These are phyloP conservation scores for Thripadectes ignobilis DNA, from an alignment of 2,797 vertebrate genomes.

Conservation along the genomic window DNA sequence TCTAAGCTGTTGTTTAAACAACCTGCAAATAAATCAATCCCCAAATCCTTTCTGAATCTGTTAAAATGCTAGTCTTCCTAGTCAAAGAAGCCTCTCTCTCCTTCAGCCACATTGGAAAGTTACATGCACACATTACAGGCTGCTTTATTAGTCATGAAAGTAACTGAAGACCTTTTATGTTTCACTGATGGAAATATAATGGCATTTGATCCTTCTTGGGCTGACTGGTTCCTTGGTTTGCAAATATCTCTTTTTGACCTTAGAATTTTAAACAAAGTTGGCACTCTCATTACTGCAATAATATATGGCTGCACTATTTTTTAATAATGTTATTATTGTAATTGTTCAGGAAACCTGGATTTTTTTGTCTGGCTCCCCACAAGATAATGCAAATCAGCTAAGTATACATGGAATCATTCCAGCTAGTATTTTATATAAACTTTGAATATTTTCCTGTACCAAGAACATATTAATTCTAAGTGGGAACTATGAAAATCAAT, in stretches of 20 bases:
- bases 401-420: constrained; percentile 24
- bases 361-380: constrained; percentile 7
- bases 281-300: neutral
- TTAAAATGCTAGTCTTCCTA: neutral
- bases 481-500: constrained; percentile 58
- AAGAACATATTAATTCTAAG: constrained; percentile 39
- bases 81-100: neutral
- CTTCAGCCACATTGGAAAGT: neutral
- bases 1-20: neutral
- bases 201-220: neutral
- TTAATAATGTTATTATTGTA: neutral
- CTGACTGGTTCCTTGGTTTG: neutral
- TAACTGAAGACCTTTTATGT: neutral
- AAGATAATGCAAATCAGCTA: constrained; percentile 9
- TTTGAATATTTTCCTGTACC: constrained; percentile 29
- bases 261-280: neutral
- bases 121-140: neutral
- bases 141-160: neutral
- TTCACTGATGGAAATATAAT: neutral
- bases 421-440: constrained; percentile 32
- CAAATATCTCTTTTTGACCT: neutral
- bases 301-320: neutral
- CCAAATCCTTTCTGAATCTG: neutral
- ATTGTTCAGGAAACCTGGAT: neutral
- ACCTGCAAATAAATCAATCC: neutral